These are phyloP conservation scores for Paratrypauchen microcephalus DNA, from an alignment of 2,797 vertebrate genomes.

Conservation along the genomic window DNA sequence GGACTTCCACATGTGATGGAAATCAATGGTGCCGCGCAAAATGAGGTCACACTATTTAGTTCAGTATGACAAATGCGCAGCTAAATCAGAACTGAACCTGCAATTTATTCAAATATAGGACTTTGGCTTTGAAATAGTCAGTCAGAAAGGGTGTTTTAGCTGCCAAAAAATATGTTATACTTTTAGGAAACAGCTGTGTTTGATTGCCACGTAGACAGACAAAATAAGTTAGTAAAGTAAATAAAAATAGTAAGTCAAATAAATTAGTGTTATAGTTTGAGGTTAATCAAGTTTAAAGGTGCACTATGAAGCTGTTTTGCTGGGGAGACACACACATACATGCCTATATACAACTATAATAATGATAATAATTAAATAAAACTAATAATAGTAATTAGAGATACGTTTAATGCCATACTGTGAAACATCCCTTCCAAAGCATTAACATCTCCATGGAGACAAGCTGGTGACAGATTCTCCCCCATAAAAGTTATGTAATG, in stretches of 20 bases:
- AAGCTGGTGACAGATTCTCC: no score
- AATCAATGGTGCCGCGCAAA: slow-evolving; percentile 54
- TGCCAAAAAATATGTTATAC: background rate
- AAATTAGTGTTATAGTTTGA: background rate
- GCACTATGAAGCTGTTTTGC: no score
- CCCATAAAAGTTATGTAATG: no score
- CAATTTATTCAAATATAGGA: slow-evolving; percentile 26
- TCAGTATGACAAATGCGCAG: slow-evolving; percentile 45
- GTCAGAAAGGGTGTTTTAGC: background rate
- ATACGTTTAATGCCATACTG: no score
- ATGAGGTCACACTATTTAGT: slow-evolving; percentile 56
- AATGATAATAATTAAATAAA: no score
- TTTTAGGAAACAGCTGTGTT: background rate
- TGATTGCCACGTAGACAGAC: background rate
- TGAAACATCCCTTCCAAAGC: no score
- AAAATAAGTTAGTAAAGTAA: background rate
- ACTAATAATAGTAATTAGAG: no score
- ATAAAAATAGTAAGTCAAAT: no score
- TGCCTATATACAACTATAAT: no score
- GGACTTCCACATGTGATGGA: slow-evolving; percentile 38
- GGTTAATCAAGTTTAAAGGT: no score
- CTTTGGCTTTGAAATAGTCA: background rate
- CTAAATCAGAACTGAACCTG: slow-evolving; percentile 35
- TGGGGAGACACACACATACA: no score
- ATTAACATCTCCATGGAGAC: no score